phyloP scores from a whole-genome alignment of 2,888 invertebrate genomes.

The Caenorhabditis parvicauda region DNA sequence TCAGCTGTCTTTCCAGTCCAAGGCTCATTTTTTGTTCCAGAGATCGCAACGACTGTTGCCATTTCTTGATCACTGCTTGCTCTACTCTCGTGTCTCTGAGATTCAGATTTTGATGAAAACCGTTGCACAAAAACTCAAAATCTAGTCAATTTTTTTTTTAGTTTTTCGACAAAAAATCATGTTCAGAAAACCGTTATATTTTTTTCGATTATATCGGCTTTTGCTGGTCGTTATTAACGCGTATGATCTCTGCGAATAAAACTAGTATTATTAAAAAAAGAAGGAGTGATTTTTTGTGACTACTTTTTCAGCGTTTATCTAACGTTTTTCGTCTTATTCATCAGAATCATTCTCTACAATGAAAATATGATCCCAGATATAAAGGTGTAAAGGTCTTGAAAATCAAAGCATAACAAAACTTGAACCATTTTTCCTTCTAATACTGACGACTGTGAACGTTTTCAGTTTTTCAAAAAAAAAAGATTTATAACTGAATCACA shows the following conservation, averaged over 20 bases:
- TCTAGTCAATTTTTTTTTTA: not conserved
- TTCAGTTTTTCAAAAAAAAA: no score
- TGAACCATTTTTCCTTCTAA: no score
- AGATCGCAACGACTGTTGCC: slow-evolving; percentile 80
- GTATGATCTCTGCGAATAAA: not conserved
- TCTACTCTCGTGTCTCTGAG: slow-evolving; percentile 81
- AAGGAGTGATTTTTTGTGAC: no score
- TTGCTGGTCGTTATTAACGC: not conserved
- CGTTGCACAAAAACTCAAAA: not conserved
- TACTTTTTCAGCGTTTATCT: no score
- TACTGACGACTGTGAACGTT: no score
- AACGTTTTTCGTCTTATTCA: no score
- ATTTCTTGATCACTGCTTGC: slow-evolving; percentile 82
- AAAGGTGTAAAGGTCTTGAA: no score
- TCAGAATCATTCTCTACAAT: no score
- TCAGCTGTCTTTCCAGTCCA: slow-evolving; percentile 72
- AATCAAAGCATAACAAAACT: no score
- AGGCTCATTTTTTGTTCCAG: slow-evolving; percentile 86
- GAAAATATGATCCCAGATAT: no score
- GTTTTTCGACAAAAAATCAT: not conserved
- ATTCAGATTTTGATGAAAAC: slow-evolving; percentile 22
- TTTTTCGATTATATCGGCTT: not conserved
- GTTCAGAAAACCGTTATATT: not conserved
- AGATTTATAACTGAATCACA: no score
- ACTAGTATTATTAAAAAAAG: not conserved